Evolutionary conservation across 1,140 invertebrate genomes (phyloP), one percentile per base, ranked within the genome.

Genomic region (Pseudomyrmex pallidus): DNA sequence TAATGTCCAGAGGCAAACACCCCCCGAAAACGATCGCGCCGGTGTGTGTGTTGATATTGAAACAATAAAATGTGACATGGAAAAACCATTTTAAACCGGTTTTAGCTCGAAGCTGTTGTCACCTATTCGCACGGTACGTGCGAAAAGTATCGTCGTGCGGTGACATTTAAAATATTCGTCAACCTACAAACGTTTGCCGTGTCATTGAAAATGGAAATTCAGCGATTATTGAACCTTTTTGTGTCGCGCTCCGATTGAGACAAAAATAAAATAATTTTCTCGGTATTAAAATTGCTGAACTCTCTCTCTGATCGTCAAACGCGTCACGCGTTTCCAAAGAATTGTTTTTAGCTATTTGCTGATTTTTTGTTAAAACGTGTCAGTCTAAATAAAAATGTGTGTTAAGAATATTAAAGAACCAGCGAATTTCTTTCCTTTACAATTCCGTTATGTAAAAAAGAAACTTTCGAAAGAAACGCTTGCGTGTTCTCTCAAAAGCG

Each of bases 71-170:
- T 72, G 57, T 63, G 70, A 62, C 59, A 52, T 4, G 35, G 46
- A 9, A 22, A 83, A 76, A 35, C 46, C 50, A 52, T 76, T 86
- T 66, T 67, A 72, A 87, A 87, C 74, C 25, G 72, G n/a, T 77
- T 86, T 67, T 56, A 74, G 61, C 67, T 73, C 48, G 56, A 72
- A 56, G 56, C 63, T 63, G 22, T 46, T 70, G 57, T 84, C 84
- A 80, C 70, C 84, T 44, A 50, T 35, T 12, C 54, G 66, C 56
- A 20, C 62, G 8, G 48, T 67, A 74, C 25, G 52, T 56, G 62
- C 52, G 35, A 66, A 63, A 61, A 62, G 61, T 50, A 70, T 25
- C 66, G 35, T 25, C 66, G 35, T 48, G 62, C 52, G 44, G 66
- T 48, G 20, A 63, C 44, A 73, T 50, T 25, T 44, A 52, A 57